Percentiles rank a stretch among this genome's conserved stretches.
These are phyloP conservation scores for Thryonomys swinderianus DNA, from an alignment of 2,113 vertebrate genomes.

Conservation along the genomic window DNA sequence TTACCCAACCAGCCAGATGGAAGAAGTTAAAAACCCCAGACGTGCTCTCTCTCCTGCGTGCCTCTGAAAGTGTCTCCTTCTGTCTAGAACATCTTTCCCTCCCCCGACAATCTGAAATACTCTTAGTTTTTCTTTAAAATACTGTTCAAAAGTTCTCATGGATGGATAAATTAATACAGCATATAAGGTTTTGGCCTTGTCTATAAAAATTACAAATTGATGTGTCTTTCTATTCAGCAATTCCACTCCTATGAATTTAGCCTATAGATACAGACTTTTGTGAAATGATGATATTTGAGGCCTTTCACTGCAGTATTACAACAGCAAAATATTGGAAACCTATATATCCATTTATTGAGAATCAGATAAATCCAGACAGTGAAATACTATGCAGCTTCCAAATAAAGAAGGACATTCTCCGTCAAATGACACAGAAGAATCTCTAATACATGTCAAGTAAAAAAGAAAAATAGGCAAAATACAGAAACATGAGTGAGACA, in stretches of 20 bases:
- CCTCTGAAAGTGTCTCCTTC: not conserved
- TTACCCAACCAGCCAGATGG: not conserved
- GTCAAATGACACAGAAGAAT: not conserved
- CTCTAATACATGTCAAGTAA: not conserved
- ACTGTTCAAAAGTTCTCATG: not conserved
- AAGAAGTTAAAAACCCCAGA: not conserved
- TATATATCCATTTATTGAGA: not conserved
- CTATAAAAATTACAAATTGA: constrained; percentile 12
- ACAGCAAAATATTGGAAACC: not conserved
- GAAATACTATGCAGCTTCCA: not conserved
- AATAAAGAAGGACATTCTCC: not conserved
- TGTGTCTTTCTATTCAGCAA: not conserved
- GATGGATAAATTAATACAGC: not conserved
- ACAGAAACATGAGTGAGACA: not conserved
- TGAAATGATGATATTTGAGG: not conserved
- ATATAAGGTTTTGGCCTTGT: not conserved
- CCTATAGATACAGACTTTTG: not conserved
- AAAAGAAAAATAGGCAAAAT: constrained; percentile 38
- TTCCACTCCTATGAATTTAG: not conserved
- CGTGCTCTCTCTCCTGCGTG: not conserved
- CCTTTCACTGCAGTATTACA: not conserved
- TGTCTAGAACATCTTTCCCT: not conserved
- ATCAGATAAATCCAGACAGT: not conserved
- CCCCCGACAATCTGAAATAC: not conserved
- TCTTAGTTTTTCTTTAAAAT: not conserved